Conservation (phyloP, 1,140 invertebrate genomes). For the Apis mellifera region Amel_HAv3.1 CM009932.2:730001-730500, state of each 20-base stretch:
- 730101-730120: conserved; percentile 51
- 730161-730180: conserved; percentile 39
- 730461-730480: conserved; percentile 60
- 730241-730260: conserved; percentile 16
- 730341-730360: conserved; percentile 72
- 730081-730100: conserved; percentile 8
- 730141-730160: conserved; percentile 59
- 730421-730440: conserved; percentile 74
- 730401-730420: conserved; percentile 65
- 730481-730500: conserved; percentile 70
- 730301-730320: conserved; percentile 76
- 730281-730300: conserved; percentile 4
- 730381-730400: conserved; percentile 66
- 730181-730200: neutral
- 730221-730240: conserved; percentile 24
- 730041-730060: conserved; percentile 5
- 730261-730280: conserved; percentile 26
- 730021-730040: neutral
- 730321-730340: conserved; percentile 76
- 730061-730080: conserved; percentile 19
- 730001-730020: neutral
- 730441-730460: conserved; percentile 65
- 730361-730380: conserved; percentile 76
- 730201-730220: neutral
- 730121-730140: conserved; percentile 34